Evolutionary conservation across 2,113 vertebrate species (phyloP).

Genomic region (Ptychochromis oligacanthus): DNA sequence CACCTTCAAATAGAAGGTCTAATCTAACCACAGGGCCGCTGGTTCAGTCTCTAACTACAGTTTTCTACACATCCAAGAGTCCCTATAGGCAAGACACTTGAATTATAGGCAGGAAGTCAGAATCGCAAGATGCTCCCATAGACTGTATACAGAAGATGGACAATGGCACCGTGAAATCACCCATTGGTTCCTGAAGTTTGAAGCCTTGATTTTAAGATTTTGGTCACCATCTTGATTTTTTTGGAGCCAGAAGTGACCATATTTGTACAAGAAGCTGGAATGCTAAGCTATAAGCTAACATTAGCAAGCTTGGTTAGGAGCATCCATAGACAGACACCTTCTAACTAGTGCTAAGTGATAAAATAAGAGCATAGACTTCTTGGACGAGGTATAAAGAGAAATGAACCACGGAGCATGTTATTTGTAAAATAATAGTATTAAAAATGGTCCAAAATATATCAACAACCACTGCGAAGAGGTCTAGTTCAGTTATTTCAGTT

Average conservation of each 20-base stretch:
- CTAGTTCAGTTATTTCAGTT: rapidly evolving
- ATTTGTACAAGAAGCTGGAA: too few species aligned
- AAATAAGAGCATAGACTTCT: not conserved
- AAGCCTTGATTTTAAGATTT: too few species aligned
- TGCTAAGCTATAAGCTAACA: not conserved
- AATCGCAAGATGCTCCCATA: too few species aligned
- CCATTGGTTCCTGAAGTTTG: too few species aligned
- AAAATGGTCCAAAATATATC: not conserved
- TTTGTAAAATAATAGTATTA: not conserved
- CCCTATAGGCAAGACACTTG: not conserved
- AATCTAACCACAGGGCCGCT: not conserved
- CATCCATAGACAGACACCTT: not conserved
- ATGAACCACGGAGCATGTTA: not conserved
- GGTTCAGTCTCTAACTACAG: not conserved
- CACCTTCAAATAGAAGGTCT: rapidly evolving
- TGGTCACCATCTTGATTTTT: too few species aligned
- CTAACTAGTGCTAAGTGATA: too few species aligned
- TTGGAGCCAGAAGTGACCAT: too few species aligned
- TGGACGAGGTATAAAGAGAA: not conserved
- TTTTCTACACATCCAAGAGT: not conserved
- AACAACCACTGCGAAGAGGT: not conserved
- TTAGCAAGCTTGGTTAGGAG: too few species aligned
- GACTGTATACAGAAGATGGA: not conserved
- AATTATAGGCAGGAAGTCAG: too few species aligned
- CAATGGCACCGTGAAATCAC: too few species aligned